Conservation (phyloP, 2,113 vertebrate species). For the Eptesicus fuscus region DNA sequence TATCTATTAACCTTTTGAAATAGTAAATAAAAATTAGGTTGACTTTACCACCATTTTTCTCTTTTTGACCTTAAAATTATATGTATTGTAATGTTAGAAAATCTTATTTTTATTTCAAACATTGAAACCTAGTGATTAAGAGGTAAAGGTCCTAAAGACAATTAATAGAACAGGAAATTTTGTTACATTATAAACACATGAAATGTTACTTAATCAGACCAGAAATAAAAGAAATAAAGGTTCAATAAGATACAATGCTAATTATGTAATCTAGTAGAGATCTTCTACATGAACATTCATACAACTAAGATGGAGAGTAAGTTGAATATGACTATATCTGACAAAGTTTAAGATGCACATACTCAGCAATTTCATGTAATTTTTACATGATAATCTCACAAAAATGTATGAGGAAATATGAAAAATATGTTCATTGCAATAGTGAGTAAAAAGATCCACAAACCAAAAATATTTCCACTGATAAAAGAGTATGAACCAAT, state of each 20-base stretch:
- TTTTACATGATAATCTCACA: not conserved
- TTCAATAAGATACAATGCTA: not conserved
- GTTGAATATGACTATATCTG: not conserved
- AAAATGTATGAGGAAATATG: not conserved
- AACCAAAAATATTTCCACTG: not conserved
- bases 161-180: not conserved
- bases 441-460: not conserved
- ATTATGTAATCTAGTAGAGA: not conserved
- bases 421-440: not conserved
- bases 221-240: not conserved
- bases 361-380: not conserved
- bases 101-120: not conserved
- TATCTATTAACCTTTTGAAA: not conserved
- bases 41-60: not conserved
- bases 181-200: not conserved
- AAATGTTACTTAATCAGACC: not conserved
- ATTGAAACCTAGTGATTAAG: not conserved
- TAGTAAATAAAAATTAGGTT: not conserved
- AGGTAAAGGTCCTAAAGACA: not conserved
- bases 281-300: not conserved
- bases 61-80: not conserved
- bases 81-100: not conserved
- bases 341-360: not conserved
- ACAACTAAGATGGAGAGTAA: not conserved
- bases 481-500: not conserved